Base-by-base conservation (phyloP, 2,113 vertebrate species). In the Planiliza haematocheilus region DNA sequence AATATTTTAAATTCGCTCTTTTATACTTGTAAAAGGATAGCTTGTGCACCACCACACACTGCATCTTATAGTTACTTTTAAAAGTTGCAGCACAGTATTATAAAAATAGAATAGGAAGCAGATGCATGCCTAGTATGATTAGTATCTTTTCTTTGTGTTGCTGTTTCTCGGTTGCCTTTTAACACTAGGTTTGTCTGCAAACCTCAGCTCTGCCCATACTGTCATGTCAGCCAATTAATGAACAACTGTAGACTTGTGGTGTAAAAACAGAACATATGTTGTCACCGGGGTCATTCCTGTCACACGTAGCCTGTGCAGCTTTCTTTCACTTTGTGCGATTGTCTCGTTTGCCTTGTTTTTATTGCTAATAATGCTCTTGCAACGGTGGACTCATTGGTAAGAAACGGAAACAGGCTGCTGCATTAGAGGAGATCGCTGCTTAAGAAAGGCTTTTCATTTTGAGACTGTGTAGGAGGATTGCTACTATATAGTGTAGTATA, bases 141-240 rank as follows among this genome's bases (percentile, higher is more conserved):
- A n/a, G 16, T 8, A 58, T 64, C 42, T 38, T 45, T 17, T 20
- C 37, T 48, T 17, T 1, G 24, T 42, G 68, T 30, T 59, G 55
- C 4, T n/a, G 34, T 13, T 36, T 53, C 24, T 48, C 6, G 0
- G 8, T 53, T 74, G 38, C 56, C 18, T 51, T 1, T 66, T 38
- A 49, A 51, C n/a, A 64, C 64, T 12, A n/a, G n/a, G 37, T 62
- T 55, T 67, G 34, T 18, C 59, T 60, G 52, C 9, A 77, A 66
- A 64, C 59, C 43, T 76, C 59, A 43, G 67, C 18, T 67, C 21
- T 51, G 63, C 63, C 70, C 34, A 73, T 39, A 53, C 45, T 51
- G 70, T 71, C 67, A 65, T 62, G 59, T 57, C 76, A 52, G 53
- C 68, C 56, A 77, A 30, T 70, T 79, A 85, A 70, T 78, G 57